These are phyloP conservation scores for Phortica magna DNA, from an alignment of 2,888 invertebrate genomes.

Conservation along the genomic window DNA sequence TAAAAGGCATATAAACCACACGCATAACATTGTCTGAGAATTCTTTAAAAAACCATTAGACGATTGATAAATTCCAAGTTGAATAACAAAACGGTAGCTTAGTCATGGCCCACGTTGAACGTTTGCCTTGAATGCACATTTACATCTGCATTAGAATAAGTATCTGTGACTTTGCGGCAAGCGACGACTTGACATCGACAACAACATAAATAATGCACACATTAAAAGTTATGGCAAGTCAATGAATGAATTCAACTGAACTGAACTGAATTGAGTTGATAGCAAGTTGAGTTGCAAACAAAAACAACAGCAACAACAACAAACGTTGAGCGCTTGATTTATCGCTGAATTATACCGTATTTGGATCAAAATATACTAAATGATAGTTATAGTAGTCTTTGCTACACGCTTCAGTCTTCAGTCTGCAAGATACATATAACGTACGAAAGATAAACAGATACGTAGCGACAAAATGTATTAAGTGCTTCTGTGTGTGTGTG, in stretches of 20 bases:
- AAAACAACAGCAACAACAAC: conserved; percentile 2
- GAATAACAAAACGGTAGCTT: conserved; percentile 38
- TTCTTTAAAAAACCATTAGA: conserved; percentile 69
- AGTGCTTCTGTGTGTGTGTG: conserved; percentile 11
- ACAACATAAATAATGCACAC: conserved; percentile 49
- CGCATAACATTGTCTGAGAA: conserved; percentile 55
- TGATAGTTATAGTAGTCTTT: conserved; percentile 32
- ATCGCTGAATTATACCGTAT: conserved; percentile 71
- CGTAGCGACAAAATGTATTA: background rate
- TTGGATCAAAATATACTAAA: conserved; percentile 66
- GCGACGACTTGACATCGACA: conserved; percentile 26
- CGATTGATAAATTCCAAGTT: conserved; percentile 52
- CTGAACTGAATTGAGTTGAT: conserved; percentile 27
- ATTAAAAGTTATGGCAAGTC: conserved; percentile 54
- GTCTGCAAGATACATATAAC: conserved; percentile 28
- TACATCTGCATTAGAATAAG: conserved; percentile 51
- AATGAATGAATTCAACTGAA: conserved; percentile 48
- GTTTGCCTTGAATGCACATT: conserved; percentile 11
- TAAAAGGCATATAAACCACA: conserved; percentile 42
- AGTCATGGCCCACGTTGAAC: background rate
- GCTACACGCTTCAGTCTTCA: too few species aligned
- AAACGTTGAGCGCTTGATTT: conserved; percentile 63
- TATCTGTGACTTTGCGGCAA: conserved; percentile 32
- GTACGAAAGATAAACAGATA: background rate
- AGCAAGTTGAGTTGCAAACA: conserved; percentile 4